Evolutionary conservation across 2,113 vertebrate species (phyloP).

Genomic region (Perognathus longimembris): DNA sequence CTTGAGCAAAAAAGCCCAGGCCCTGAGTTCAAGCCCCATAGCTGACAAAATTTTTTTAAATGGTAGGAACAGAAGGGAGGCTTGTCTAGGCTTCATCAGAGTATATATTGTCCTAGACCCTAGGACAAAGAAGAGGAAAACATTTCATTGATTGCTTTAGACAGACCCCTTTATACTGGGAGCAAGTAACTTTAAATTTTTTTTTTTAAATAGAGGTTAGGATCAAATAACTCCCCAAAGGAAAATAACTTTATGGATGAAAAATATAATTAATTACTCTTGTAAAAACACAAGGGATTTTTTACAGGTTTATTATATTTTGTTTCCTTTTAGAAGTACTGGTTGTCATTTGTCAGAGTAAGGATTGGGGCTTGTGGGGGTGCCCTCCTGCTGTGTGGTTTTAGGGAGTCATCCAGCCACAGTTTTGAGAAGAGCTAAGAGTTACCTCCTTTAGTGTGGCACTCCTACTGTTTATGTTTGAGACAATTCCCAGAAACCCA

Average conservation of each 20-base stretch:
- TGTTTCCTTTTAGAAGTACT: conserved; percentile 4
- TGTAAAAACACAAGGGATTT: not conserved
- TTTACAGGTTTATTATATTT: conserved; percentile 42
- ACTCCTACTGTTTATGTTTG: conserved; percentile 72
- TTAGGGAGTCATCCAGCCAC: conserved; percentile 28
- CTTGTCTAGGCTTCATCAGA: conserved; percentile 16
- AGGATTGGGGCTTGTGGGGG: not conserved
- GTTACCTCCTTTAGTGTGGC: conserved; percentile 22
- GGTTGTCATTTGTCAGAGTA: conserved; percentile 23
- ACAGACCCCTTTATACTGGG: not conserved
- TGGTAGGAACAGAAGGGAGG: not conserved
- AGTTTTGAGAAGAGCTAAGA: conserved; percentile 51
- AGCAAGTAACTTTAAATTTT: not conserved
- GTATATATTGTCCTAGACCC: not conserved
- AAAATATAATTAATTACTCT: not conserved
- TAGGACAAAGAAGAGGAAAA: not conserved
- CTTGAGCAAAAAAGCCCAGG: too few relatives aligned
- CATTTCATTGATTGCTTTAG: not conserved
- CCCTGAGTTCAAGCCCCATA: too few relatives aligned
- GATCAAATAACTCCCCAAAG: conserved; percentile 21
- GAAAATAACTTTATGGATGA: not conserved
- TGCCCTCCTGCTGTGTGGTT: conserved; percentile 18
- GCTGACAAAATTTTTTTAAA: too few relatives aligned
- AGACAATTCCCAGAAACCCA: conserved; percentile 75
- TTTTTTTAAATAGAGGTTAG: not conserved